phyloP scores from a whole-genome alignment of 2,113 vertebrate species.

The Osmerus eperlanus region DNA sequence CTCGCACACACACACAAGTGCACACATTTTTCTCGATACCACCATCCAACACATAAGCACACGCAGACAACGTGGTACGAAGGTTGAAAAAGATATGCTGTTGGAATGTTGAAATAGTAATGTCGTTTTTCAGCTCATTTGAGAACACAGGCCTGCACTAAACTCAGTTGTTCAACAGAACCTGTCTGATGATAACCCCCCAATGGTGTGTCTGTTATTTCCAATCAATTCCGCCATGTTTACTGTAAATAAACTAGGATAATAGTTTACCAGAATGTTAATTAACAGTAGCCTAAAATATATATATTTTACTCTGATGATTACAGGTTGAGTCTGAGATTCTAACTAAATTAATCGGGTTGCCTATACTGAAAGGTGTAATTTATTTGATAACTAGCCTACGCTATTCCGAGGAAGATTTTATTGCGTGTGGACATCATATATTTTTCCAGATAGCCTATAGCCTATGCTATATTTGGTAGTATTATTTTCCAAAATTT shows the following conservation, averaged over 20 bases:
- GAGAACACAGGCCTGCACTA: no score
- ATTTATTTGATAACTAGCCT: no score
- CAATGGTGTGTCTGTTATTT: not conserved
- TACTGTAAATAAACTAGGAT: not conserved
- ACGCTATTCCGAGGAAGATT: no score
- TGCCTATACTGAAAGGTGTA: no score
- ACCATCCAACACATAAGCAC: constrained; percentile 15
- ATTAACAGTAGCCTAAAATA: not conserved
- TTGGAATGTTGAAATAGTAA: constrained; percentile 32
- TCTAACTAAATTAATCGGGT: no score
- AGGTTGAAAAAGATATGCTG: constrained; percentile 20
- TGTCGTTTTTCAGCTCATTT: constrained; percentile 10
- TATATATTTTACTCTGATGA: not conserved
- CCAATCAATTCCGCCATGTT: not conserved
- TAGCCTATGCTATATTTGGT: no score
- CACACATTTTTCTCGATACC: constrained; percentile 10
- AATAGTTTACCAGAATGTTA: not conserved
- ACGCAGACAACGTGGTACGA: constrained; percentile 23
- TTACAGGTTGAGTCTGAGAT: no score
- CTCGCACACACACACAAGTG: constrained; percentile 8
- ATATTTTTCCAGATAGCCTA: no score
- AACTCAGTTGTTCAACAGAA: no score
- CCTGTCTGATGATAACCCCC: no score
- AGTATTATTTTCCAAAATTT: no score
- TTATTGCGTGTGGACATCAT: no score